Percentiles rank a stretch among this genome's conserved stretches.
These are phyloP conservation scores for Potamarius usumacintae DNA, from an alignment of 2,113 vertebrate species.

Conservation along the genomic window DNA sequence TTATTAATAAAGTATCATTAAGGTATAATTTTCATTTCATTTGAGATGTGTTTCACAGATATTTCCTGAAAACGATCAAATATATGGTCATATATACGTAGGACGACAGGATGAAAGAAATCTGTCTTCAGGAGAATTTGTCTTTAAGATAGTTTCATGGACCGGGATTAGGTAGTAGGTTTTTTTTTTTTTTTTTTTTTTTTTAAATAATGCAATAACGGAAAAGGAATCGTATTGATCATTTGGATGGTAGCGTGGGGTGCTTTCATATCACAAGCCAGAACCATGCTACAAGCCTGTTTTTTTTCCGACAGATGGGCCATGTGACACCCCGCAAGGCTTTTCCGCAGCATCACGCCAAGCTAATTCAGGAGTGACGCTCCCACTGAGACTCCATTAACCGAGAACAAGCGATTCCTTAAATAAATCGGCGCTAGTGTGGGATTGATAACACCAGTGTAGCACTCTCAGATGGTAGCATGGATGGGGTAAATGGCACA, in stretches of 20 bases:
- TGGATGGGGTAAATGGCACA: constrained; percentile 21
- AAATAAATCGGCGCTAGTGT: constrained; percentile 62
- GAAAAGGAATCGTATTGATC: constrained; percentile 6
- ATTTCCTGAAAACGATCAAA: neutral
- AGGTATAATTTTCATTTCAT: neutral
- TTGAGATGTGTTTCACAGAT: neutral
- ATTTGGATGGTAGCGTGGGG: constrained; percentile 33
- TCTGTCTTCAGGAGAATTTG: neutral
- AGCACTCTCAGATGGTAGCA: constrained; percentile 8
- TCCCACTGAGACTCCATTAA: constrained; percentile 72
- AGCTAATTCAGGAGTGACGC: constrained; percentile 72
- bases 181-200: neutral
- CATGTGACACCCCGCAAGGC: constrained; percentile 65
- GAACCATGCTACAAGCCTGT: constrained; percentile 27
- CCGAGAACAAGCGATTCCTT: constrained; percentile 65
- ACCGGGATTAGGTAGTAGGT: neutral
- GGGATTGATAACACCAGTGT: constrained; percentile 29
- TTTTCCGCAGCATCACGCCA: constrained; percentile 76
- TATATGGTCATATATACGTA: neutral
- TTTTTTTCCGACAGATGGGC: constrained; percentile 72
- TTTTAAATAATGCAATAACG: neutral
- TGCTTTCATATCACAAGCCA: constrained; percentile 57
- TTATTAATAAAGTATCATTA: neutral
- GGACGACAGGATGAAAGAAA: no score
- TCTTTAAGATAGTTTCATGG: neutral